Evolutionary conservation across 2,113 vertebrate species (phyloP).

Genomic region (Phaethon lepturus): DNA sequence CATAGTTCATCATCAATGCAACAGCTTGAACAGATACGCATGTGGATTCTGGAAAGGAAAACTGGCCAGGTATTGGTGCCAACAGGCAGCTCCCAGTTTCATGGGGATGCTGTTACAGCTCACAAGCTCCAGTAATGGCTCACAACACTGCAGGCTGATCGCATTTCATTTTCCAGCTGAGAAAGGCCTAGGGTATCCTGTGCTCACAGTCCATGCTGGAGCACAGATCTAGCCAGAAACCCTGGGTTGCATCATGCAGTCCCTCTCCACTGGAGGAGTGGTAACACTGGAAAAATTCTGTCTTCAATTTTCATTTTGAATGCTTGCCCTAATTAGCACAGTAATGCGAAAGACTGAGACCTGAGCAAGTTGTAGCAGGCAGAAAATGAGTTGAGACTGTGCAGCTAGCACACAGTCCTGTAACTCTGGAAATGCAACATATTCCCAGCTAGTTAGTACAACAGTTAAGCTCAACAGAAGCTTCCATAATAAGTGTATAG

Average conservation of each 20-base stretch:
- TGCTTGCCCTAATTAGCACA: neutral
- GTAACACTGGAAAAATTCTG: neutral
- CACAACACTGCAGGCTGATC: neutral
- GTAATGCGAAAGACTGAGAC: neutral
- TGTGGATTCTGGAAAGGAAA: neutral
- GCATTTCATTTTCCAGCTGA: neutral
- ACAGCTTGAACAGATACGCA: neutral
- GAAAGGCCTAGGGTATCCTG: neutral
- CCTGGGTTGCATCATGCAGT: neutral
- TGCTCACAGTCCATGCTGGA: neutral
- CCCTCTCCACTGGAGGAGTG: neutral
- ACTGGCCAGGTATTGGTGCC: neutral
- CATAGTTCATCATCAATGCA: neutral
- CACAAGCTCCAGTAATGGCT: neutral
- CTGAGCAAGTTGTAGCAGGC: neutral
- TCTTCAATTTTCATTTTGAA: neutral
- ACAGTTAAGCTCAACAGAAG: neutral
- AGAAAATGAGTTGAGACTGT: neutral
- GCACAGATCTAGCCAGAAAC: neutral
- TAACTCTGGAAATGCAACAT: neutral
- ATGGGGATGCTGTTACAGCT: neutral
- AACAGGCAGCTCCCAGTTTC: slow-evolving; percentile 1
- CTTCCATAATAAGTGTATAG: neutral
- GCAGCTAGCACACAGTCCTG: neutral
- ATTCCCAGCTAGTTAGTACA: neutral